Conservation (phyloP, 37 sponge, comb jelly and placozoan species). For the Crambe crambe region DNA sequence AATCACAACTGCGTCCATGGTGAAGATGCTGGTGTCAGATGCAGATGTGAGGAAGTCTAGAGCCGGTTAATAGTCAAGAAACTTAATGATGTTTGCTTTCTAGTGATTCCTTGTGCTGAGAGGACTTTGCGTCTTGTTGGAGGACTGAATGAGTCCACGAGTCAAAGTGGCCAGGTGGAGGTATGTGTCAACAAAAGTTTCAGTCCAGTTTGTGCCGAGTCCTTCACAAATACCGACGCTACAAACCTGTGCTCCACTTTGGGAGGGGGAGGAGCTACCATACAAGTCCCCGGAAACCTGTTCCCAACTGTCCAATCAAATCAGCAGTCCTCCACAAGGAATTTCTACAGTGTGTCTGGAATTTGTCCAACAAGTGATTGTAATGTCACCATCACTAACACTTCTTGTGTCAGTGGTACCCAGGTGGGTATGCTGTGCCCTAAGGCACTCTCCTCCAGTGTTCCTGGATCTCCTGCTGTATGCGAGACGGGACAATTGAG, state of each 20-base stretch:
- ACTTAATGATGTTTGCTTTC: too few species aligned
- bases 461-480: neutral
- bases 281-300: neutral
- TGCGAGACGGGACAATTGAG: slow-evolving; percentile 11
- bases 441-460: neutral
- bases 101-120: slow-evolving; percentile 15
- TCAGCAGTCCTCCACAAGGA: too few species aligned
- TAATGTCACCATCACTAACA: neutral
- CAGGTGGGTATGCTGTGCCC: slow-evolving; percentile 28
- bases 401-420: neutral
- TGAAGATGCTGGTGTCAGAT: slow-evolving; percentile 45
- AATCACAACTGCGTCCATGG: slow-evolving; percentile 40
- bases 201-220: slow-evolving; percentile 34
- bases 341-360: neutral
- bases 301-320: neutral
- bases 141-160: neutral
- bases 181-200: slow-evolving; percentile 23
- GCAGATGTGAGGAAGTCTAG: slow-evolving; percentile 8
- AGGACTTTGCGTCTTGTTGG: neutral
- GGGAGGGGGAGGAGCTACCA: neutral
- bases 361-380: neutral
- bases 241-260: neutral
- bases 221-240: slow-evolving; percentile 14
- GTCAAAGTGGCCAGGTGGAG: slow-evolving; percentile 30
- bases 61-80: too few species aligned